Percentiles rank a stretch among this genome's conserved stretches.
Conservation (phyloP, 2,888 invertebrate species). For the Temnothorax ravouxi region DNA sequence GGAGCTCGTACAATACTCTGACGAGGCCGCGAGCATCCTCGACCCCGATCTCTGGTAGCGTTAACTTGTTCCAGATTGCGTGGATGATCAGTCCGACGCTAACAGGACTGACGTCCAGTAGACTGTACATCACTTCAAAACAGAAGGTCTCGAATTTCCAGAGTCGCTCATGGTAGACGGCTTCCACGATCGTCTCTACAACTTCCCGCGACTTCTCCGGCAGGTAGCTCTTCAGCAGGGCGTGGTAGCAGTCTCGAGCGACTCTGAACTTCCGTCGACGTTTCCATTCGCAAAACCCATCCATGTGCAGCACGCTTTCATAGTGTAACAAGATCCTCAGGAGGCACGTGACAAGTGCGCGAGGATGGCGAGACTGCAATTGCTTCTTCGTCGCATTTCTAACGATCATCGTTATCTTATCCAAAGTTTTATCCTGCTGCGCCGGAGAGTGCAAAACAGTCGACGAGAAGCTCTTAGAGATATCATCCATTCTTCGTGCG, state of each 20-base stretch:
- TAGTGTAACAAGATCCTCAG: constrained; percentile 77
- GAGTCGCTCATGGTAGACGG: constrained; percentile 84
- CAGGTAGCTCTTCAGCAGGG: constrained; percentile 76
- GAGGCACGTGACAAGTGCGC: constrained; percentile 72
- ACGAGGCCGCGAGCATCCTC: constrained; percentile 86
- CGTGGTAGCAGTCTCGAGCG: constrained; percentile 75
- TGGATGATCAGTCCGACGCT: constrained; percentile 71
- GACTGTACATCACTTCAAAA: constrained; percentile 80
- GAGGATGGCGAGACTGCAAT: constrained; percentile 68
- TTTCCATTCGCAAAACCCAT: constrained; percentile 74
- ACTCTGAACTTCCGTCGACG: constrained; percentile 71
- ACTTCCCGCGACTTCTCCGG: constrained; percentile 82
- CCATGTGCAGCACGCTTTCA: constrained; percentile 57
- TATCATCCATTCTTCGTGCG: constrained; percentile 66
- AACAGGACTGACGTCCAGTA: constrained; percentile 76
- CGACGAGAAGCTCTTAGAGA: constrained; percentile 60
- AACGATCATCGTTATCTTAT: constrained; percentile 69
- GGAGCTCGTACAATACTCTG: constrained; percentile 87
- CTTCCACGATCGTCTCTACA: constrained; percentile 83
- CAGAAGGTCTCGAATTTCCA: constrained; percentile 86
- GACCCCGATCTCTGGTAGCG: constrained; percentile 76
- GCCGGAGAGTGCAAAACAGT: constrained; percentile 29
- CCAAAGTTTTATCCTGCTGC: constrained; percentile 65
- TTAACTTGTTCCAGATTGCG: constrained; percentile 76
- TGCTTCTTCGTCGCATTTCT: constrained; percentile 70